Base-by-base conservation (phyloP, 2,888 invertebrate genomes). In the Pandemis cinnamomeana region DNA sequence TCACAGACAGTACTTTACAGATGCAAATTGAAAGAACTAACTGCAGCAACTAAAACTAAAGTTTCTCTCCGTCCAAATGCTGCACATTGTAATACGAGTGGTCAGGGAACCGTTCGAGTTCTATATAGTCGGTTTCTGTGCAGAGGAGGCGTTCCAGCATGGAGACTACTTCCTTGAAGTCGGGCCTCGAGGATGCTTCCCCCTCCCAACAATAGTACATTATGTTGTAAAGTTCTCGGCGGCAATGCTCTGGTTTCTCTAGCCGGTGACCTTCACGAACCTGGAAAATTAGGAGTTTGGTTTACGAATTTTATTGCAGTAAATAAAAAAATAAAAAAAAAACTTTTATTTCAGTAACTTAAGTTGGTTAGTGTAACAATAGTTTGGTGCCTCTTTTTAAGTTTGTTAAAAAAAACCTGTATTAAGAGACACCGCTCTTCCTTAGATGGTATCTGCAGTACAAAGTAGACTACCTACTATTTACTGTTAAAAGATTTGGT, bases 201-300 rank as follows among this genome's bases (percentile, higher is more conserved):
- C 97, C 96, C 77, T 98, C 97, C 99, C 99, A 99, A 88, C 99
- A 99, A 87, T 98, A 98, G 87, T 97, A 98, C 98, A 99, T 99
- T 71, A 99, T 97, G 83, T 98, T 98, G 91, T 98, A 98, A 0
- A 98, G 95, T 87, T 99, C 98, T 7, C 98, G 95, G 66, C 98
- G 96, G 88, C 99, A 99, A 84, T 99, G 98, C 81, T 98, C 98
- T 0, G 99, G 99, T 84, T 98, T 98, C 82, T 98, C 98, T 77
- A 99, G 94, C 41, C 99, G 95, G 86, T 97, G 97, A 0, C 99
- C 99, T 81, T 98, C 98, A 67, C 97, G 96, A 0, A 97, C 97
- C 97, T 97, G 85, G n/a, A 75, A 68, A 75, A n/a, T n/a, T 5
- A n/a, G 13, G n/a, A 5, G 5, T n/a, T 51, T n/a, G n/a, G 6